Conservation (phyloP, 2,797 vertebrate species). For the Mallotus villosus region DNA sequence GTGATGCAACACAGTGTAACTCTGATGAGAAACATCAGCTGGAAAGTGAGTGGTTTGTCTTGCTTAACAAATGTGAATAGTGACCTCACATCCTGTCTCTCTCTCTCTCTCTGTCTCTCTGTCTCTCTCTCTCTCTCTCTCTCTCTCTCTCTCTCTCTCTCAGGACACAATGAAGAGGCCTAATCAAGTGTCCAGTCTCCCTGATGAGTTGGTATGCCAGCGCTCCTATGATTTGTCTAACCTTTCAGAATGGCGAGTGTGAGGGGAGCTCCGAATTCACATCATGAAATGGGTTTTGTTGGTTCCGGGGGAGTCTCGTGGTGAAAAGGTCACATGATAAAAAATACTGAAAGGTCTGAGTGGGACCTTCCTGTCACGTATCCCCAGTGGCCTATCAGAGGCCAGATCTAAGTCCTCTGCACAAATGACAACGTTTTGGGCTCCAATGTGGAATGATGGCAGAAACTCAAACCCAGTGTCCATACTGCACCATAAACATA, state of each 20-base stretch:
- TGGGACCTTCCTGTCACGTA: constrained; percentile 38
- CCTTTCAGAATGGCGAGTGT: constrained; percentile 26
- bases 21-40: background rate
- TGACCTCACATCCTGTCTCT: background rate
- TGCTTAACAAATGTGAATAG: background rate
- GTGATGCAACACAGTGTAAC: constrained; percentile 19
- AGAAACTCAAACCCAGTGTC: constrained; percentile 9
- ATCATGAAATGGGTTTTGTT: constrained; percentile 44
- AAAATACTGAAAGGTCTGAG: constrained; percentile 35
- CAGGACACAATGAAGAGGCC: background rate
- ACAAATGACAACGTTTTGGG: constrained; percentile 15
- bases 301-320: constrained; percentile 24
- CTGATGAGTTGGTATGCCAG: background rate
- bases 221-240: constrained; percentile 14
- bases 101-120: background rate
- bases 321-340: constrained; percentile 52
- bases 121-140: background rate
- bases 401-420: constrained; percentile 26
- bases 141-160: background rate
- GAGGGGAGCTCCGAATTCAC: constrained; percentile 27
- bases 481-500: constrained; percentile 3
- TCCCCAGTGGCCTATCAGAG: constrained; percentile 32
- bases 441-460: constrained; percentile 12
- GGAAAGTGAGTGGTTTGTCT: background rate
- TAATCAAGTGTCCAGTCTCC: background rate